These are phyloP conservation scores for Grammomys surdaster DNA, from an alignment of 2,113 vertebrate species.

Conservation along the genomic window DNA sequence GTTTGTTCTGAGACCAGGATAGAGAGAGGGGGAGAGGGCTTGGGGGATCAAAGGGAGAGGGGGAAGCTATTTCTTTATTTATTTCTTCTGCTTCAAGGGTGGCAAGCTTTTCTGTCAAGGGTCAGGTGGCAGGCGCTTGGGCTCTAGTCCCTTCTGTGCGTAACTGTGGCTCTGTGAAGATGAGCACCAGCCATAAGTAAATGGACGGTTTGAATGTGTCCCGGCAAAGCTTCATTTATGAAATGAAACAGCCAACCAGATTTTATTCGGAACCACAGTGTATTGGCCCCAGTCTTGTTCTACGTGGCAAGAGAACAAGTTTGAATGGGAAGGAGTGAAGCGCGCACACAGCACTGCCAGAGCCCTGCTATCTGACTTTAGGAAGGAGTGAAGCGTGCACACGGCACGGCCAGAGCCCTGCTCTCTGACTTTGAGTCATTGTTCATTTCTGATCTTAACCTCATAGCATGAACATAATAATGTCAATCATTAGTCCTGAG, in stretches of 20 bases:
- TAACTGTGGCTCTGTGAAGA: background rate
- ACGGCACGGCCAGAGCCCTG: background rate
- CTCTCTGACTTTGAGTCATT: background rate
- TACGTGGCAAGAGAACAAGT: background rate
- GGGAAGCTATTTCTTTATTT: background rate
- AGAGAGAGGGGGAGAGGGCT: background rate
- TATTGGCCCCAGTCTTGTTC: background rate
- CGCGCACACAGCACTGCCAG: background rate
- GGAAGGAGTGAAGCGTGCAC: background rate
- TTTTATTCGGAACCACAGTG: background rate
- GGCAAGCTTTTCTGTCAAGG: constrained; percentile 4
- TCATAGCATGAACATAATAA: background rate
- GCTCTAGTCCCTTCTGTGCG: background rate
- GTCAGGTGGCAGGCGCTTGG: background rate
- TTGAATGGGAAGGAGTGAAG: background rate
- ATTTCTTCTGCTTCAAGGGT: background rate
- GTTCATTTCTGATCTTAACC: background rate
- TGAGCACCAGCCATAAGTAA: background rate
- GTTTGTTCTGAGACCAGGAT: background rate
- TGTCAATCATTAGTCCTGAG: background rate
- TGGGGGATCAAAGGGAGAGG: background rate
- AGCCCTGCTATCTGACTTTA: background rate
- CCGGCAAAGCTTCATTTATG: constrained; percentile 40
- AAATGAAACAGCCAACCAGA: background rate
- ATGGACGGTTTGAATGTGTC: background rate